Evolutionary conservation across 2,797 vertebrate genomes (phyloP).

Genomic region (Sebastiscus albofasciatus): DNA sequence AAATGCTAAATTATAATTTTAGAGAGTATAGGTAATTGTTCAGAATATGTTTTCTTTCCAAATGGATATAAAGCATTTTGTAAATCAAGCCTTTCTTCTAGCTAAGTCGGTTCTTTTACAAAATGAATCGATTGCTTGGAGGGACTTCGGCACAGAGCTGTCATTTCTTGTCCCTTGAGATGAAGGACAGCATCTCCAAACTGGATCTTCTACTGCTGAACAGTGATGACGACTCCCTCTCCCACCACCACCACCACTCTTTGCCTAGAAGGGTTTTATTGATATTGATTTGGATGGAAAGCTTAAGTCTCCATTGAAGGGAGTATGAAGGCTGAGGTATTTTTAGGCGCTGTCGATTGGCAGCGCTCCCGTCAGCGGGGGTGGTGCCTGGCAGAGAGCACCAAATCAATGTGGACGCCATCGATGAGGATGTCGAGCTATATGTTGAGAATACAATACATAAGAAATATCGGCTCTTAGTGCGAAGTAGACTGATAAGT

Average conservation of each 20-base stretch:
- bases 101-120: not conserved
- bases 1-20: not conserved
- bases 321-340: constrained; percentile 36
- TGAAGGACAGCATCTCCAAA: not conserved
- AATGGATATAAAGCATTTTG: not conserved
- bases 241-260: not conserved
- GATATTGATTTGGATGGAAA: constrained; percentile 28
- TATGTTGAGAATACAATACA: constrained; percentile 41
- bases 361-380: constrained; percentile 4
- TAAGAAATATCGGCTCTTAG: constrained; percentile 24
- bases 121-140: not conserved
- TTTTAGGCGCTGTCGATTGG: constrained; percentile 42
- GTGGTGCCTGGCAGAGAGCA: constrained; percentile 11
- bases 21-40: not conserved
- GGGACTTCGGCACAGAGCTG: not conserved
- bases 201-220: not conserved
- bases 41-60: not conserved
- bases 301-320: constrained; percentile 31
- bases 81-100: not conserved
- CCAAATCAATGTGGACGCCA: constrained; percentile 42
- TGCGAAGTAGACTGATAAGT: constrained; percentile 27
- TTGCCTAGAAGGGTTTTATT: constrained; percentile 1
- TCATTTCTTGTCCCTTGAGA: not conserved
- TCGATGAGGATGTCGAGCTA: constrained; percentile 15
- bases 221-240: not conserved